Evolutionary conservation across 2,888 invertebrate genomes (phyloP).

Genomic region (Drosophila gaucha): DNA sequence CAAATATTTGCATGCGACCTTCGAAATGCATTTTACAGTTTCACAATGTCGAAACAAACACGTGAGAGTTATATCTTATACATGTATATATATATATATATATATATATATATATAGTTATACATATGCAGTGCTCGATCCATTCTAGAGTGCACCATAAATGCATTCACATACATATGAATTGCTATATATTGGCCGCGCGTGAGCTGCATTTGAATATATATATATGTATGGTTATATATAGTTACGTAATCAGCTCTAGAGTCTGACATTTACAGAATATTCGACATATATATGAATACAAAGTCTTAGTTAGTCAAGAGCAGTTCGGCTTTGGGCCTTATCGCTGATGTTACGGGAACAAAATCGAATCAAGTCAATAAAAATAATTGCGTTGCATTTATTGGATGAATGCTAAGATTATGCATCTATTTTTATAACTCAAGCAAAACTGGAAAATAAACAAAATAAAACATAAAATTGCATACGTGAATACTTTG

Average conservation of each 20-base stretch:
- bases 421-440: slow-evolving; percentile 5
- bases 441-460: neutral
- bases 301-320: slow-evolving; percentile 19
- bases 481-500: too few relatives aligned
- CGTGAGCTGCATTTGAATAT: slow-evolving; percentile 41
- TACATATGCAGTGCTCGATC: neutral
- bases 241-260: slow-evolving; percentile 23
- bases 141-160: slow-evolving; percentile 3
- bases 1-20: slow-evolving; percentile 50
- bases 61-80: slow-evolving; percentile 52
- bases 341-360: slow-evolving; percentile 31
- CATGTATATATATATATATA: neutral
- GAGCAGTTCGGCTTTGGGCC: slow-evolving; percentile 9
- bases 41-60: slow-evolving; percentile 54
- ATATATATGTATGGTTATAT: neutral
- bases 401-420: slow-evolving; percentile 29
- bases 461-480: neutral
- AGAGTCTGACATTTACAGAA: slow-evolving; percentile 7
- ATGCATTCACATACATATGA: slow-evolving; percentile 5
- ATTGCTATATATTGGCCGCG: slow-evolving; percentile 12
- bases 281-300: neutral
- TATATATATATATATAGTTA: slow-evolving; percentile 3
- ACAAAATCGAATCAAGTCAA: neutral
- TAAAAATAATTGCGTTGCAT: slow-evolving; percentile 21
- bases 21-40: slow-evolving; percentile 52